Percentiles rank a stretch among this genome's conserved stretches.
Evolutionary conservation across 2,888 invertebrate species (phyloP).

Genomic region (Mamestra brassicae): DNA sequence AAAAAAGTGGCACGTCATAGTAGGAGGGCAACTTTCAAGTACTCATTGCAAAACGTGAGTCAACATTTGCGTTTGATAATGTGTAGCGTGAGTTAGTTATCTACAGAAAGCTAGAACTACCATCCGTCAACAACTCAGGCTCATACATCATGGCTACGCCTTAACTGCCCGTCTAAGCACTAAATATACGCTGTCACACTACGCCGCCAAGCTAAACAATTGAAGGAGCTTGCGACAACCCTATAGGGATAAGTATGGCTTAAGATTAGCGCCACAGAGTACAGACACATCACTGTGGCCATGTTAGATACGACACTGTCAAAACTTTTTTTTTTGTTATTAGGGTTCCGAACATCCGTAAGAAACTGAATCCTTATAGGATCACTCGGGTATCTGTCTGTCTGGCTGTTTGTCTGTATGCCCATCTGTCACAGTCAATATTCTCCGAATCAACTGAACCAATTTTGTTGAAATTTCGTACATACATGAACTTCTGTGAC

Average conservation of each 20-base stretch:
- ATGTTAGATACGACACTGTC: neutral
- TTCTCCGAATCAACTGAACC: too few species aligned
- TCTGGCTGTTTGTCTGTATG: too few species aligned
- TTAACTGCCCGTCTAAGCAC: neutral
- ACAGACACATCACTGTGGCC: neutral
- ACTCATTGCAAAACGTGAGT: neutral
- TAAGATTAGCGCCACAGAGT: conserved; percentile 17
- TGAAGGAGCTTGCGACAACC: conserved; percentile 13
- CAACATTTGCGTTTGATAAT: too few species aligned
- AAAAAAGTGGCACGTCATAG: too few species aligned
- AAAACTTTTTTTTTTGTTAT: too few species aligned
- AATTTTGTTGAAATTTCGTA: too few species aligned
- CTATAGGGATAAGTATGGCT: conserved; percentile 23
- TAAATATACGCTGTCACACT: conserved; percentile 19
- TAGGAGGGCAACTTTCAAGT: neutral
- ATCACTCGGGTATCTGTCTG: too few species aligned
- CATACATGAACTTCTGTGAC: too few species aligned
- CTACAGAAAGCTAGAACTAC: neutral
- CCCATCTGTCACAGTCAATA: too few species aligned
- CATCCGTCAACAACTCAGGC: neutral
- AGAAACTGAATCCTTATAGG: too few species aligned
- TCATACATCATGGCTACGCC: neutral
- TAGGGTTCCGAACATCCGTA: too few species aligned
- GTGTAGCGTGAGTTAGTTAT: neutral
- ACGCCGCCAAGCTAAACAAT: conserved; percentile 9